These are phyloP conservation scores for Petroica traversi DNA, from an alignment of 2,113 vertebrate species.

Conservation along the genomic window DNA sequence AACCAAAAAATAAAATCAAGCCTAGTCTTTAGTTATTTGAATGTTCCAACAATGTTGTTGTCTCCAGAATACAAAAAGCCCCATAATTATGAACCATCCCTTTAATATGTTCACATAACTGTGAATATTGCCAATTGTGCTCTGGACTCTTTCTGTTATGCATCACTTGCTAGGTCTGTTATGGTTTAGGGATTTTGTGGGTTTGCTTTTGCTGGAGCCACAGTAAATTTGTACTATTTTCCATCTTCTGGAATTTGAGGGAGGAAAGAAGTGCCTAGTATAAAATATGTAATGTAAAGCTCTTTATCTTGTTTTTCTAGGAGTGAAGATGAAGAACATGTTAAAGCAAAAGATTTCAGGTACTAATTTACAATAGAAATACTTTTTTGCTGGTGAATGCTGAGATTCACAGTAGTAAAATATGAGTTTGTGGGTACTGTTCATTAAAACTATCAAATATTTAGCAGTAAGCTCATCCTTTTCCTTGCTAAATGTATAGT, in stretches of 20 bases:
- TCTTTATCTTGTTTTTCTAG: conserved; percentile 62
- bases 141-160: background rate
- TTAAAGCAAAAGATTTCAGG: conserved; percentile 89
- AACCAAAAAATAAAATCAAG: background rate
- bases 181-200: background rate
- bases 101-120: background rate
- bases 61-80: background rate
- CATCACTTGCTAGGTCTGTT: background rate
- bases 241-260: background rate
- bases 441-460: background rate
- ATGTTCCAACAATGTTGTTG: background rate
- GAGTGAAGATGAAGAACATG: conserved; percentile 84
- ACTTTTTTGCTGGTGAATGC: background rate
- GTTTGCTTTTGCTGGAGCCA: background rate
- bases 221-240: background rate
- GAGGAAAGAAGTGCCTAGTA: background rate
- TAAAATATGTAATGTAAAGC: background rate
- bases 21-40: background rate
- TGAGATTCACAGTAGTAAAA: background rate
- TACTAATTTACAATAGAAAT: conserved; percentile 43
- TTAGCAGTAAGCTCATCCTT: background rate
- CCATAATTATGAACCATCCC: background rate
- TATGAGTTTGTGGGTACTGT: fast-evolving
- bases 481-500: background rate
- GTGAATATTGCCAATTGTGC: background rate